Evolutionary conservation across 1,140 invertebrate genomes (phyloP), one percentile per base, ranked within the genome.

Genomic region (Polypedilum vanderplanki): DNA sequence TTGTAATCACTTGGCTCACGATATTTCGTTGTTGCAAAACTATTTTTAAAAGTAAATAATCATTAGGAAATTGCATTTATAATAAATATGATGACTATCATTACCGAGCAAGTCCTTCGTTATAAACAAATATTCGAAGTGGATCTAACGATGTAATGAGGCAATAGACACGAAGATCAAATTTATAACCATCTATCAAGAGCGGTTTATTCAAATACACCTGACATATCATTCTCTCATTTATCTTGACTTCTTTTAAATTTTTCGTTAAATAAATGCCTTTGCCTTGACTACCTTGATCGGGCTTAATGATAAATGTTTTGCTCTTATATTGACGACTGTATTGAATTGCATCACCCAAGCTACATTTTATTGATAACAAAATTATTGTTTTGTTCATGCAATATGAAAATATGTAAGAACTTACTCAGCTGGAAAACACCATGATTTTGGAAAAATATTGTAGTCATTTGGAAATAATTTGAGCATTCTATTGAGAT

Each of bases 121-220:
- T 94, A 84, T 95, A 98, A 18, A 99, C 88, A 80, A 96, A 98
- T 77, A 98, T 90, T 75, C 95, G 86, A 10, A 95, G 84, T 9
- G 97, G 97, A 85, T 98, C 93, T 80, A 96, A 94, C 0, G 93
- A 97, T 0, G 97, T 97, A 73, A 99, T 92, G 12, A 98, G 86
- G 0, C 93, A 92, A 83, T 99, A 99, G 15, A 99, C 87, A 75
- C 97, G 87, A 40, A 99, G 87, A 84, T 99, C 97, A 85, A 99
- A 99, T 85, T 99, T 99, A 80, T 93, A 97, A 17, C 94, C 95
- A 85, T 99, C 95, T 41, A 98, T 93, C 4, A 98, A 86, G 78
- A 94, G 95, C 0, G 92, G 92, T 84, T 85, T 87, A 70, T 86
- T 81, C 57, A 93, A 83, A 78, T 93, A 93, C 4, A 90, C 86